A percentile compares a stretch with the other conserved stretches of the same genome.
These are phyloP conservation scores for Coptodon bakossiorum DNA, from an alignment of 2,113 vertebrate species.

Conservation along the genomic window DNA sequence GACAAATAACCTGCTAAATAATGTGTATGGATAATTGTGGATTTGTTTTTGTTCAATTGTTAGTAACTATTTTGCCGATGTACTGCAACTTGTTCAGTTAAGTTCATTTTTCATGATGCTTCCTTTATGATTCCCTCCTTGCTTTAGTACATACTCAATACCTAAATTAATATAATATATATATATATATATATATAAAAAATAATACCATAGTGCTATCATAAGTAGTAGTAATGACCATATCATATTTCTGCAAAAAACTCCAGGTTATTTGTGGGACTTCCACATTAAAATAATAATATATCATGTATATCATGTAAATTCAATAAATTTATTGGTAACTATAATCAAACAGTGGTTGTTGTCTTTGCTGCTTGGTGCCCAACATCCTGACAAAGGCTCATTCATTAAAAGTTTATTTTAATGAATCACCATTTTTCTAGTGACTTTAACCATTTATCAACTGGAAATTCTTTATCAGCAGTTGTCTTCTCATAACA, in stretches of 20 bases:
- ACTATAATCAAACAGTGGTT: neutral
- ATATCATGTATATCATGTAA: constrained; percentile 31
- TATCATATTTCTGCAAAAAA: constrained; percentile 41
- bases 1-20: neutral
- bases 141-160: constrained; percentile 71
- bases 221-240: constrained; percentile 38
- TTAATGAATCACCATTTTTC: neutral
- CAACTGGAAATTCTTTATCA: neutral
- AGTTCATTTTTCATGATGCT: constrained; percentile 15
- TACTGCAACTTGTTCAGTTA: neutral
- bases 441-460: neutral
- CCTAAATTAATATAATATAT: constrained; percentile 64
- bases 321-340: constrained; percentile 56
- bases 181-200: constrained; percentile 16
- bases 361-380: neutral
- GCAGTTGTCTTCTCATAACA: neutral
- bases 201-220: constrained; percentile 46
- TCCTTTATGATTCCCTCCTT: constrained; percentile 36
- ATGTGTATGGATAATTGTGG: neutral
- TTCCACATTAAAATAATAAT: constrained; percentile 39
- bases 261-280: neutral
- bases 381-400: neutral
- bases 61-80: neutral
- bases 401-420: neutral
- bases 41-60: neutral